These are phyloP conservation scores for Nematopogon swammerdamellus DNA, from an alignment of 2,888 invertebrate species.

Conservation along the genomic window DNA sequence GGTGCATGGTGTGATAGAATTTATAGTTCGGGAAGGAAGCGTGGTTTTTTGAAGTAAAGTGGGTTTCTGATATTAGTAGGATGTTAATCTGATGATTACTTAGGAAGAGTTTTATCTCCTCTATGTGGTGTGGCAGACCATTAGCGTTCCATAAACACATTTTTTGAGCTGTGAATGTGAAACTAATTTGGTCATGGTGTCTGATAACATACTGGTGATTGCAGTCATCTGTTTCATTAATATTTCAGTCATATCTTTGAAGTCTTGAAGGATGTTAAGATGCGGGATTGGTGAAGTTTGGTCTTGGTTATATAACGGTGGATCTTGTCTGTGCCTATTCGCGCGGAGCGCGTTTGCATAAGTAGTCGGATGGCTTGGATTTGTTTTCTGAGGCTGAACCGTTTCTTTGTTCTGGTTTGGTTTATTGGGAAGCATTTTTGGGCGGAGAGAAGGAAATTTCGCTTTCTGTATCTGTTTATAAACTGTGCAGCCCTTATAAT, in stretches of 20 bases:
- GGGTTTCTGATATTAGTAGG: slow-evolving; percentile 11
- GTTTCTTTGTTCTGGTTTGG: too few relatives aligned
- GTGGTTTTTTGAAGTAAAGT: slow-evolving; percentile 10
- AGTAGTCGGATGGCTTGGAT: slow-evolving; percentile 1
- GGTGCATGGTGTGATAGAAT: slow-evolving; percentile 18
- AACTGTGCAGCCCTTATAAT: slow-evolving; percentile 12
- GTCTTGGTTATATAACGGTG: background rate
- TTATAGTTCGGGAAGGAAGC: slow-evolving; percentile 11
- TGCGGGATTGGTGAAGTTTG: background rate
- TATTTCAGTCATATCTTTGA: slow-evolving; percentile 4
- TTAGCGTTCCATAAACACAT: slow-evolving; percentile 7
- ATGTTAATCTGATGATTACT: slow-evolving; percentile 7
- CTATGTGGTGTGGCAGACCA: slow-evolving; percentile 8
- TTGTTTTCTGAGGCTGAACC: too few relatives aligned
- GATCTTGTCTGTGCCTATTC: background rate
- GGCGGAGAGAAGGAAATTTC: slow-evolving; percentile 1
- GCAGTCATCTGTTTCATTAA: slow-evolving; percentile 8
- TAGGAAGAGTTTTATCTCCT: slow-evolving; percentile 9
- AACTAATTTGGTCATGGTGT: slow-evolving; percentile 6
- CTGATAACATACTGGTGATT: slow-evolving; percentile 8
- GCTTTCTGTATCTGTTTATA: slow-evolving; percentile 12
- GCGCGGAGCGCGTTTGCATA: background rate
- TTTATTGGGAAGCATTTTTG: background rate
- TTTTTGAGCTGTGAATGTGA: slow-evolving; percentile 4
- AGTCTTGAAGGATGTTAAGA: slow-evolving; percentile 2